phyloP scores from a whole-genome alignment of 1,140 invertebrate genomes.

The Leptoteleia sp. region DNA sequence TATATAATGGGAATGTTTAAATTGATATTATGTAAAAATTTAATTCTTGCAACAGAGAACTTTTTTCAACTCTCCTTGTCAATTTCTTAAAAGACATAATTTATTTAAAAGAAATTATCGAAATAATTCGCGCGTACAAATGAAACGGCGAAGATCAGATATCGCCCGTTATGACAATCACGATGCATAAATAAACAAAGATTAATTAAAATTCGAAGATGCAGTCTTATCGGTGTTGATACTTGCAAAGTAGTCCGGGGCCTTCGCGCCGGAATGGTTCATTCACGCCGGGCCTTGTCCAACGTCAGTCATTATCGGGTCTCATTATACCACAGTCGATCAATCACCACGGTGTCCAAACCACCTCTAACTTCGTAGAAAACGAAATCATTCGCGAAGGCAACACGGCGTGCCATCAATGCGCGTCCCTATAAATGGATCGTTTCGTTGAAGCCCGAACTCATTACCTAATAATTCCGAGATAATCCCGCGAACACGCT shows the following conservation, averaged over 20 bases:
- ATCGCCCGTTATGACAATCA: conserved; percentile 33
- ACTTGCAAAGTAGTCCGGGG: conserved; percentile 28
- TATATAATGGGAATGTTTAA: too few relatives aligned
- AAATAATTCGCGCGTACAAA: neutral
- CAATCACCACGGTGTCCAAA: conserved; percentile 75
- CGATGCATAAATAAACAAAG: conserved; percentile 47
- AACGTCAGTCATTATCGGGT: conserved; percentile 79
- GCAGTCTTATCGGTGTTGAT: conserved; percentile 36
- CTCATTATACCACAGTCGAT: conserved; percentile 80
- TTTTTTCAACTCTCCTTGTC: too few relatives aligned
- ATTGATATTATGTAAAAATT: too few relatives aligned
- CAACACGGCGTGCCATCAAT: conserved; percentile 27
- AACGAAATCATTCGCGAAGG: conserved; percentile 55
- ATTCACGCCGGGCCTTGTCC: conserved; percentile 73
- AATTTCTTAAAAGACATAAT: too few relatives aligned
- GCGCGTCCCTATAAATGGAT: conserved; percentile 23
- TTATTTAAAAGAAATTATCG: conserved; percentile 10
- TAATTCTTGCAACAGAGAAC: too few relatives aligned
- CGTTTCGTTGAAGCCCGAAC: conserved; percentile 8
- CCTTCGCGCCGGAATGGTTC: conserved; percentile 46
- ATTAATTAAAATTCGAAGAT: conserved; percentile 60
- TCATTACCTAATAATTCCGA: conserved; percentile 34
- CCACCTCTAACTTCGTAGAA: conserved; percentile 64
- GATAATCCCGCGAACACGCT: conserved; percentile 6
- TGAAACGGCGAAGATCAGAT: conserved; percentile 6